Percentiles rank a stretch among this genome's conserved stretches.
Conservation (phyloP, 2,113 vertebrate genomes). For the Gnathochromis pfefferi region DNA sequence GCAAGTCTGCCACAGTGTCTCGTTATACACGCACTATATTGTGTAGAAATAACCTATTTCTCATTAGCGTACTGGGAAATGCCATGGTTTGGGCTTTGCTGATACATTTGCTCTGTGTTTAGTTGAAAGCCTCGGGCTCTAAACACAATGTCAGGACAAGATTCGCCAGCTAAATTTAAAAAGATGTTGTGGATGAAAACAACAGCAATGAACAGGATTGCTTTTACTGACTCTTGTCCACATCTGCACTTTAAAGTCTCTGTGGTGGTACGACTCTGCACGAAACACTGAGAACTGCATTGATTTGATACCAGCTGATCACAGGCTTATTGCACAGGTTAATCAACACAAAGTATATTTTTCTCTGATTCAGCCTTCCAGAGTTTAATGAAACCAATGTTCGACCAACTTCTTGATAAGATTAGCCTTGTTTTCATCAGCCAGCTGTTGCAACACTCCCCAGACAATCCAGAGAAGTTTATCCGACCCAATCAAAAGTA, state of each 20-base stretch:
- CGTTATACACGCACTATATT: slow-evolving; percentile 15
- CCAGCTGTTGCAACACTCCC: background rate
- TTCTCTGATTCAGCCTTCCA: background rate
- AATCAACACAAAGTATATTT: background rate
- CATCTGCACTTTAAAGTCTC: background rate
- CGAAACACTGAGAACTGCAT: background rate
- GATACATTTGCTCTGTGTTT: slow-evolving; percentile 20
- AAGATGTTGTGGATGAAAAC: background rate
- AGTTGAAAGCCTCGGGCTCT: slow-evolving; percentile 11
- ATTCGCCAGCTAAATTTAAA: background rate
- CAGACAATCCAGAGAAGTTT: background rate
- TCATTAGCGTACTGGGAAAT: slow-evolving; percentile 48
- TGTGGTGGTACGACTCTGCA: background rate
- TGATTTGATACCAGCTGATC: background rate
- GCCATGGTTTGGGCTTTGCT: slow-evolving; percentile 5
- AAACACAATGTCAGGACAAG: background rate
- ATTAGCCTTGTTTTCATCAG: slow-evolving; percentile 7
- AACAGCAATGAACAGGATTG: background rate
- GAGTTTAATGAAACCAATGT: background rate
- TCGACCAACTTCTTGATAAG: background rate
- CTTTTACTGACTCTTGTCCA: background rate
- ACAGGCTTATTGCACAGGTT: background rate
- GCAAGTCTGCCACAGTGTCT: slow-evolving; percentile 7
- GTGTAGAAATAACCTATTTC: slow-evolving; percentile 50
- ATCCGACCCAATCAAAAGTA: background rate